phyloP scores from a whole-genome alignment of 2,113 vertebrate species.

The Myrmecobius fasciatus region DNA sequence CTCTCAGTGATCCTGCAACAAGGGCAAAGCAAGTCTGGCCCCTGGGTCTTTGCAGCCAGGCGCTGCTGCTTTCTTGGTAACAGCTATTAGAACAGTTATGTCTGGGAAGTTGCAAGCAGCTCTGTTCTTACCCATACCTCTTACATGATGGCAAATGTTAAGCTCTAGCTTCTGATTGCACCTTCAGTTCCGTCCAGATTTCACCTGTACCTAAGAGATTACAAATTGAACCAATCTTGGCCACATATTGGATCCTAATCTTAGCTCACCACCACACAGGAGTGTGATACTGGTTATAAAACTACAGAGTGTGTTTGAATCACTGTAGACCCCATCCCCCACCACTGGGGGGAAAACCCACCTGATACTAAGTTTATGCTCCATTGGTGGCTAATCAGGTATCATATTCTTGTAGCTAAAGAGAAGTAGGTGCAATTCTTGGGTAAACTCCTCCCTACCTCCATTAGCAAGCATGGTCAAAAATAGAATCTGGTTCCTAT shows the following conservation, averaged over 20 bases:
- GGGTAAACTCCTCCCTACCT: not conserved
- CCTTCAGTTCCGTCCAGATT: not conserved
- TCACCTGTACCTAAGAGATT: not conserved
- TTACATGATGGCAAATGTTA: not conserved
- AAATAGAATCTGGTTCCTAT: not conserved
- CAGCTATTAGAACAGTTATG: not conserved
- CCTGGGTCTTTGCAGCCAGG: not conserved
- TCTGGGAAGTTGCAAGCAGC: not conserved
- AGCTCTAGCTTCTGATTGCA: not conserved
- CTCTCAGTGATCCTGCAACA: not conserved
- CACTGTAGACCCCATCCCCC: not conserved
- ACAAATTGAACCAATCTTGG: not conserved
- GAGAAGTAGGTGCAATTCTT: not conserved
- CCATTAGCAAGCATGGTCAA: not conserved
- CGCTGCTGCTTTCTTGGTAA: not conserved
- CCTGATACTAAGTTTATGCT: not conserved
- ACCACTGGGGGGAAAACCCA: not conserved
- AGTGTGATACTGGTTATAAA: not conserved
- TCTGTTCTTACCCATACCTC: not conserved
- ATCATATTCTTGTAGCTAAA: not conserved
- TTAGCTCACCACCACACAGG: not conserved
- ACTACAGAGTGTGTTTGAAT: not conserved
- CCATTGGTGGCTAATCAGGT: not conserved
- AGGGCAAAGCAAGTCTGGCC: not conserved
- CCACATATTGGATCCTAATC: fast-evolving